A percentile compares a stretch with the other conserved stretches of the same genome.
phyloP scores from a whole-genome alignment of 2,113 vertebrate species.

The Anser brachyrhynchus region DNA sequence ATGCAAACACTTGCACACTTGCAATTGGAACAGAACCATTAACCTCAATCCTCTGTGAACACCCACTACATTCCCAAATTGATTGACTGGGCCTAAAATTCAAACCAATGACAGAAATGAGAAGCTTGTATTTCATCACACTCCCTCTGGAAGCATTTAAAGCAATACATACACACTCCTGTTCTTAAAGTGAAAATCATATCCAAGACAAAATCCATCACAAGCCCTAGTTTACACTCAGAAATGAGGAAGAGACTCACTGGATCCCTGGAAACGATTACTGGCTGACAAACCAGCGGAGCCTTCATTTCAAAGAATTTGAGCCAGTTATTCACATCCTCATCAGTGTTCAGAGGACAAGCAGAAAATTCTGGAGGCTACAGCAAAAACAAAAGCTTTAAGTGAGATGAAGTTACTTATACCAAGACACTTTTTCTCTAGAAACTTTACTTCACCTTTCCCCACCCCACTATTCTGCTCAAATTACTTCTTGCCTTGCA shows the following conservation, averaged over 20 bases:
- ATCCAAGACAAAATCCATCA: neutral
- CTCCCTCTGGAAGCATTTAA: neutral
- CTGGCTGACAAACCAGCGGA: slow-evolving; percentile 92
- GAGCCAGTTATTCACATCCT: slow-evolving; percentile 92
- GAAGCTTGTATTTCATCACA: neutral
- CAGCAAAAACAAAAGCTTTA: slow-evolving; percentile 22
- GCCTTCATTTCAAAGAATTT: slow-evolving; percentile 91
- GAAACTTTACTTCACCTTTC: neutral
- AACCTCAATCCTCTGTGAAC: neutral
- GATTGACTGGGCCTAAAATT: neutral
- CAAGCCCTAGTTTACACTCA: neutral
- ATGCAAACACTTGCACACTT: neutral
- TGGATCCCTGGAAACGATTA: slow-evolving; percentile 93
- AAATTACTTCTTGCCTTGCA: neutral
- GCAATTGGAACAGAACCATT: neutral
- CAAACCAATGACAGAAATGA: neutral
- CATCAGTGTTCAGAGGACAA: slow-evolving; percentile 87
- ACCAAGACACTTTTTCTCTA: neutral
- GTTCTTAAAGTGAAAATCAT: neutral
- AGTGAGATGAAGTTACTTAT: neutral
- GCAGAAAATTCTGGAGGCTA: slow-evolving; percentile 92
- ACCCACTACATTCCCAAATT: neutral
- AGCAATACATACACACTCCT: neutral
- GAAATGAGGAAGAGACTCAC: slow-evolving; percentile 77
- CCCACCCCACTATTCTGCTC: neutral